Conservation (phyloP, 2,113 vertebrate species). For the Oryzias melastigma region DNA sequence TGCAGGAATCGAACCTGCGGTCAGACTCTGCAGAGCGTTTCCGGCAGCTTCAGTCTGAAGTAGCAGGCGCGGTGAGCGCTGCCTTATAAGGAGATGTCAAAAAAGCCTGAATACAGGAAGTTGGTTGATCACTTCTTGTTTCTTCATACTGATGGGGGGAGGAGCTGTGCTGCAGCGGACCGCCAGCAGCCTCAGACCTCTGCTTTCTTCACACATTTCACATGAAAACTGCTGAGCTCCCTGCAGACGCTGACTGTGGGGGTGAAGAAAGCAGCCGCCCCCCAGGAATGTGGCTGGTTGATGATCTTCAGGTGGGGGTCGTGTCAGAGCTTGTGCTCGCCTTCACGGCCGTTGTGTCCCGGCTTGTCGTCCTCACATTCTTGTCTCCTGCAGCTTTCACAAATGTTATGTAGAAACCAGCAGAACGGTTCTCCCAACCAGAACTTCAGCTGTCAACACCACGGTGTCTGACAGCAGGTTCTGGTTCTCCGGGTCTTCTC, state of each 20-base stretch:
- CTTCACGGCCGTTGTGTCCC: constrained; percentile 4
- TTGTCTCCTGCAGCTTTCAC: neutral
- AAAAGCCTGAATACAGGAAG: constrained; percentile 48
- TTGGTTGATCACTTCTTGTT: constrained; percentile 43
- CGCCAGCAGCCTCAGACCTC: too few species aligned
- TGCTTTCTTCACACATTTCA: too few species aligned
- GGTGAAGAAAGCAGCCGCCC: neutral
- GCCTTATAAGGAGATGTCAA: constrained; percentile 56
- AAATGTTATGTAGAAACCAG: too few species aligned
- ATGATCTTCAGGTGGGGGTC: constrained; percentile 17
- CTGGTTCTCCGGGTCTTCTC: neutral
- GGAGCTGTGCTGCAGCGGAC: too few species aligned
- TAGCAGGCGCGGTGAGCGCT: neutral
- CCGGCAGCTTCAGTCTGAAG: constrained; percentile 14
- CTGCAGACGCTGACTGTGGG: neutral
- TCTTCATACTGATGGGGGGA: neutral
- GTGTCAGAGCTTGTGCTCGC: neutral
- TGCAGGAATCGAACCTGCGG: too few species aligned
- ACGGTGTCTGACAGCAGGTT: too few species aligned
- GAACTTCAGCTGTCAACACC: too few species aligned
- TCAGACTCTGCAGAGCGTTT: neutral
- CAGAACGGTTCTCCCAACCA: too few species aligned
- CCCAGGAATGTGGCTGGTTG: constrained; percentile 17
- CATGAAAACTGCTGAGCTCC: too few species aligned
- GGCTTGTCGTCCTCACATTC: constrained; percentile 37